Evolutionary conservation across 1,140 invertebrate species (phyloP).

Genomic region (Plectrocnemia conspersa): DNA sequence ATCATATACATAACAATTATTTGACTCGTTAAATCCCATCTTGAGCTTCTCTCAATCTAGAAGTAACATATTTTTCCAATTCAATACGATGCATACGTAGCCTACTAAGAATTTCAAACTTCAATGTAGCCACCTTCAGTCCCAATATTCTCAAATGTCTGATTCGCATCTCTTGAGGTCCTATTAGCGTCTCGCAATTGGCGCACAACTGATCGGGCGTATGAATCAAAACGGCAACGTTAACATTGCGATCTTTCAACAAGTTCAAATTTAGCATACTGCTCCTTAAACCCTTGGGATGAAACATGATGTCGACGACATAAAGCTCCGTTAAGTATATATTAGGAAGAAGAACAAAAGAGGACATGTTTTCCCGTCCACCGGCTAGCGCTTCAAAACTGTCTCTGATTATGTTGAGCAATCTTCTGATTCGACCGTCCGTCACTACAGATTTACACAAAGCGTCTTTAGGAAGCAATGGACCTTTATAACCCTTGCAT

Average conservation of each 20-base stretch:
- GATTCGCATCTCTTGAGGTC: conserved; percentile 59
- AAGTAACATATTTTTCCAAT: conserved; percentile 45
- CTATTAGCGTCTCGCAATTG: conserved; percentile 53
- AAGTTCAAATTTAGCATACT: conserved; percentile 47
- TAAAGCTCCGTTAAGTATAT: conserved; percentile 58
- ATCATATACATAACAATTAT: neutral
- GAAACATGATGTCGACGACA: conserved; percentile 58
- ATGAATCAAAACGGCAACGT: conserved; percentile 57
- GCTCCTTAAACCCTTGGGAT: conserved; percentile 44
- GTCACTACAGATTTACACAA: conserved; percentile 45
- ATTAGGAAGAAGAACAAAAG: conserved; percentile 50
- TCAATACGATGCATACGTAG: conserved; percentile 43
- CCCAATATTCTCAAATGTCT: conserved; percentile 60
- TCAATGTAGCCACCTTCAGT: conserved; percentile 58
- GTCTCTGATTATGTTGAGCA: conserved; percentile 49
- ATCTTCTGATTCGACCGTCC: conserved; percentile 54
- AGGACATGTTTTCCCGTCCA: conserved; percentile 46
- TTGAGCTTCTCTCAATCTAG: conserved; percentile 39
- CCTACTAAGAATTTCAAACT: conserved; percentile 52
- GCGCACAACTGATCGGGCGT: conserved; percentile 63
- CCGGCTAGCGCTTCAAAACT: conserved; percentile 46
- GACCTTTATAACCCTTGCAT: conserved; percentile 55
- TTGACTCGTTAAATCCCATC: conserved; percentile 30
- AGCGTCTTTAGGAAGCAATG: conserved; percentile 55
- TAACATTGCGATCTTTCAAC: conserved; percentile 42